phyloP scores from a whole-genome alignment of 2,888 invertebrate species.

The Drosophila barbarae region DNA sequence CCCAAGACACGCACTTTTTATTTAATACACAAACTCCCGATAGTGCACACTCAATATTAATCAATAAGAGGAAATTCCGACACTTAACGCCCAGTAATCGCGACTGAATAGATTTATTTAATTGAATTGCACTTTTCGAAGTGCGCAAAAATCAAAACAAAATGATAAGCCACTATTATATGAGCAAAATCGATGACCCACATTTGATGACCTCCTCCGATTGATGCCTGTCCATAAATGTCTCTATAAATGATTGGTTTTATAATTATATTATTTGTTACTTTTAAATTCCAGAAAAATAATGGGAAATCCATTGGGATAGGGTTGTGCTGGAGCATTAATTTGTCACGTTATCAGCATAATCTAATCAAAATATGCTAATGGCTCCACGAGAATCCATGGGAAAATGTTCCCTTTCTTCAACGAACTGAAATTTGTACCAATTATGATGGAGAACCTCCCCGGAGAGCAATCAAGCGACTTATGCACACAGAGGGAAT shows the following conservation, averaged over 20 bases:
- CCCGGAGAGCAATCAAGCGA: conserved; percentile 62
- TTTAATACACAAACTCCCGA: conserved; percentile 1
- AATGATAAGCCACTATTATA: conserved; percentile 25
- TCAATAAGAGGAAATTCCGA: conserved; percentile 18
- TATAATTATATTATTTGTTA: not conserved
- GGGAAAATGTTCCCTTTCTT: conserved; percentile 43
- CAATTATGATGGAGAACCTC: conserved; percentile 60
- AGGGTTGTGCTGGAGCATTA: conserved; percentile 11
- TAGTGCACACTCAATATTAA: conserved; percentile 8
- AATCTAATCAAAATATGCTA: conserved; percentile 33
- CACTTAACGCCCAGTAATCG: conserved; percentile 18
- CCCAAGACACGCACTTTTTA: conserved; percentile 40
- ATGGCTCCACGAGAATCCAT: conserved; percentile 26
- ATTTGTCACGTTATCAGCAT: conserved; percentile 17
- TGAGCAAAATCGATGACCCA: conserved; percentile 22
- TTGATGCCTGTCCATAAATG: conserved; percentile 7
- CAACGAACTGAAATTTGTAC: conserved; percentile 52
- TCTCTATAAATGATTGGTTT: not conserved
- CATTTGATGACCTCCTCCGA: conserved; percentile 14
- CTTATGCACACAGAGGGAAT: conserved; percentile 9
- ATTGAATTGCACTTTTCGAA: conserved; percentile 21
- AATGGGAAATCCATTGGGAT: conserved; percentile 15
- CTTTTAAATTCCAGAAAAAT: not conserved
- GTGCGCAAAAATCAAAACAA: conserved; percentile 33
- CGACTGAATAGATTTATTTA: conserved; percentile 6